Base-by-base conservation (phyloP, 2,113 vertebrate species). In the Rhynchomys soricoides region DNA sequence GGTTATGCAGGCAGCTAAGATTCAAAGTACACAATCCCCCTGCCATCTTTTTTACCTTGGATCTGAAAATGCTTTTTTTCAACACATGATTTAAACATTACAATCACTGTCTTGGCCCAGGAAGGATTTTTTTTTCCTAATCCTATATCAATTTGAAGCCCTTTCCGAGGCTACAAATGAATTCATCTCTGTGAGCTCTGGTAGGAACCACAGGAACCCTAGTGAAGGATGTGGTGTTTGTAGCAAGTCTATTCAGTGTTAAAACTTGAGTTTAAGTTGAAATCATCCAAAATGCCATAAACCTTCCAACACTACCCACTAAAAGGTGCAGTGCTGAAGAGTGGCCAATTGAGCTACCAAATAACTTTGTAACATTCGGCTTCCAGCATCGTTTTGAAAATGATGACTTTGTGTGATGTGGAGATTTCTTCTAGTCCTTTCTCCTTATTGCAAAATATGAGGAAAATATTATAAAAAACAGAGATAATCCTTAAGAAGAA, bases 41-140 rank as follows among this genome's bases (percentile, higher is more conserved):
- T 82, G 57, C 34, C 1, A 0, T 5, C 26, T 68, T 94, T 57
- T 93, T 31, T 43, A 52, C 37, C 37, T 12, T 88, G 24, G n/a
- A 21, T 77, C 45, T 82, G 74, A 68, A 81, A 24, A 48, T 12
- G 9, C 48, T 71, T 85, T 81, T 81, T 90, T 89, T n/a, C 48
- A 40, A 29, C 22, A 62, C 43, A 2, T 81, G 34, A 48, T 75
- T 70, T 66, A 90, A 93, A 5, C 26, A 89, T 55, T 86, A 48
- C 52, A 93, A 78, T 81, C 48, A 81, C 68, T 70, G 75, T 34
- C n/a, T 74, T 71, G 17, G 19, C n/a, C 26, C 87, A 5, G 68
- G 7, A 77, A 90, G 11, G n/a, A 86, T 73, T 66, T 34, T 29
- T 95, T 96, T 89, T 78, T 81, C 55, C 94, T 13, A 90, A 66